These are phyloP conservation scores for Ia io DNA, from an alignment of 2,113 vertebrate species.

Conservation along the genomic window DNA sequence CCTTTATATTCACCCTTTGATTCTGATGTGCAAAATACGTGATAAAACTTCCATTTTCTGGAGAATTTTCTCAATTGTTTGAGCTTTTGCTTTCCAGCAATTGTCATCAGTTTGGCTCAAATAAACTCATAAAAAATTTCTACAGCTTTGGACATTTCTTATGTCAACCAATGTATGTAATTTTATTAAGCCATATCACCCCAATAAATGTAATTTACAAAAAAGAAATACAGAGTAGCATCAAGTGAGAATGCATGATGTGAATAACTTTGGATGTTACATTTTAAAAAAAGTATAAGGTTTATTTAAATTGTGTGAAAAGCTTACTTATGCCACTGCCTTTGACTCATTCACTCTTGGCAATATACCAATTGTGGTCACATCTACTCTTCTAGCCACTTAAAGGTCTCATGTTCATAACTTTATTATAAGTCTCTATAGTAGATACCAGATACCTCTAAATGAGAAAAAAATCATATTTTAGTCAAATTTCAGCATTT, in stretches of 20 bases:
- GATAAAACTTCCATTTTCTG: background rate
- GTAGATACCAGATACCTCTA: background rate
- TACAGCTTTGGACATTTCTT: background rate
- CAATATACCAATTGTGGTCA: background rate
- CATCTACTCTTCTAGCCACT: background rate
- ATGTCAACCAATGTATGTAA: background rate
- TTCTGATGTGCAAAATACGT: background rate
- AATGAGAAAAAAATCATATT: background rate
- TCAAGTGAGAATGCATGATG: background rate
- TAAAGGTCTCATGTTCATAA: background rate
- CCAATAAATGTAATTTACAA: background rate
- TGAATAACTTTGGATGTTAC: background rate
- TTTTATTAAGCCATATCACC: background rate
- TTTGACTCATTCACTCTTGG: background rate
- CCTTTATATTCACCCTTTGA: background rate
- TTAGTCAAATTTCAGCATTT: background rate
- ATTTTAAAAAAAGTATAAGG: background rate
- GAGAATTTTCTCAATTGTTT: background rate
- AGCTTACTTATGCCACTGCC: background rate
- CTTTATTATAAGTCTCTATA: background rate
- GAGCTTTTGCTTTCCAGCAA: background rate
- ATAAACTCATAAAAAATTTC: background rate
- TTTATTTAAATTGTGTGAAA: slow-evolving; percentile 18
- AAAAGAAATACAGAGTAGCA: background rate
- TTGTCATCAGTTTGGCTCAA: background rate